Conservation (phyloP, 2,113 vertebrate species). For the Xiphophorus couchianus region DNA sequence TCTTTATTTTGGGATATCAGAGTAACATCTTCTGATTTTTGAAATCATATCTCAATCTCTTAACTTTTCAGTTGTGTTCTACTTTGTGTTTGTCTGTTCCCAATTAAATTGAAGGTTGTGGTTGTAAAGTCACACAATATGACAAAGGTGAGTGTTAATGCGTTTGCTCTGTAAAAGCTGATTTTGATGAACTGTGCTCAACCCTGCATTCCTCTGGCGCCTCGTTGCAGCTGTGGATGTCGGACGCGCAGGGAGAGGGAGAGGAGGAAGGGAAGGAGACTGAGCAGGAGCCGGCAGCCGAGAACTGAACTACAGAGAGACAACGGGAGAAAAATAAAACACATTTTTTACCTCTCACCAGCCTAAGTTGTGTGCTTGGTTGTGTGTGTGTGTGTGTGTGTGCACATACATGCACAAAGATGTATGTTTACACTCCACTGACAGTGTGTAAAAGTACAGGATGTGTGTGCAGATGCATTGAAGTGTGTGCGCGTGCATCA, state of each 20-base stretch:
- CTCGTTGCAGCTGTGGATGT: conserved; percentile 76
- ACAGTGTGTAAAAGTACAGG: conserved; percentile 65
- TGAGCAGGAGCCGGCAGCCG: conserved; percentile 58
- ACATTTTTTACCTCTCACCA: conserved; percentile 73
- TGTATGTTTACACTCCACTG: conserved; percentile 70
- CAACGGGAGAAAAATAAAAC: conserved; percentile 11
- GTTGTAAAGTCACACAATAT: neutral
- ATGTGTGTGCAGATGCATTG: conserved; percentile 66
- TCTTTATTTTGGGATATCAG: no score
- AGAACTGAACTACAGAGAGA: conserved; percentile 50
- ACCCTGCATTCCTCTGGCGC: neutral
- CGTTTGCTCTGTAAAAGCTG: no score
- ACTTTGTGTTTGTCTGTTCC: neutral
- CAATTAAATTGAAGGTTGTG: neutral
- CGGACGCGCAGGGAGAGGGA: conserved; percentile 61
- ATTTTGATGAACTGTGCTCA: neutral
- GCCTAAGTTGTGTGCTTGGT: conserved; percentile 71
- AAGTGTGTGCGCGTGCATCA: conserved; percentile 21
- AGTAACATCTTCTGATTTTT: no score
- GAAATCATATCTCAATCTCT: neutral
- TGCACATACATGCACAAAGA: conserved; percentile 61
- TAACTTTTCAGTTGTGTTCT: neutral
- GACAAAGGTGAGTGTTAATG: neutral
- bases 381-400: conserved; percentile 64
- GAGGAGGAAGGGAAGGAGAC: conserved; percentile 60